A percentile compares a stretch with the other conserved stretches of the same genome.
Conservation (phyloP, 23 tunicate genomes). For the Trididemnum clinides region DNA sequence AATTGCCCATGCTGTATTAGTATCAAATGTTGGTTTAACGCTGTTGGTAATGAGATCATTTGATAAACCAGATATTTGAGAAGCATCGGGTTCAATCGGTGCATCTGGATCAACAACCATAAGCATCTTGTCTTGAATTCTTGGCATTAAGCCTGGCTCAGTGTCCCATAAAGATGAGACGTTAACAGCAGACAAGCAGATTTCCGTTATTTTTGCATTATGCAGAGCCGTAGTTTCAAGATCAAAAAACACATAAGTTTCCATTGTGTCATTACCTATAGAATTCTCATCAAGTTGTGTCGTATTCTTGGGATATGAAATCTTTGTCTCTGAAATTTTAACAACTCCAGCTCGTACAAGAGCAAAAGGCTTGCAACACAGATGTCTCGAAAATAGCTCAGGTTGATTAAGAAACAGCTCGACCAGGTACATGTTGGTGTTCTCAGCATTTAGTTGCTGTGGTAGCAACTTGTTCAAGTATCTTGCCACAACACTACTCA, state of each 20-base stretch:
- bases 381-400: background rate
- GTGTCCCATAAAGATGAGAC: background rate
- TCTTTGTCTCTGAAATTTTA: no score
- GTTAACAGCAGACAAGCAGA: constrained; percentile 52
- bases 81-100: background rate
- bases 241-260: constrained; percentile 42
- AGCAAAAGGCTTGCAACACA: constrained; percentile 29
- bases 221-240: constrained; percentile 62
- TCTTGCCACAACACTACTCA: no score
- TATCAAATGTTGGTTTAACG: constrained; percentile 35
- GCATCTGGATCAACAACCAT: constrained; percentile 40
- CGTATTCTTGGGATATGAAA: no score
- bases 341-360: background rate
- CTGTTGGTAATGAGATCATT: constrained; percentile 8
- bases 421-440: no score
- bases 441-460: no score
- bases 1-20: no score
- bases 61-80: background rate
- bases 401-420: background rate
- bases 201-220: constrained; percentile 45
- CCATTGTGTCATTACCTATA: background rate
- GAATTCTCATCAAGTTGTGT: no score
- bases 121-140: constrained; percentile 40
- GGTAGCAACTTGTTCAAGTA: no score
- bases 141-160: no score